Percentiles rank a stretch among this genome's conserved stretches.
Evolutionary conservation across 2,888 invertebrate genomes (phyloP).

Genomic region (Hedya salicella): DNA sequence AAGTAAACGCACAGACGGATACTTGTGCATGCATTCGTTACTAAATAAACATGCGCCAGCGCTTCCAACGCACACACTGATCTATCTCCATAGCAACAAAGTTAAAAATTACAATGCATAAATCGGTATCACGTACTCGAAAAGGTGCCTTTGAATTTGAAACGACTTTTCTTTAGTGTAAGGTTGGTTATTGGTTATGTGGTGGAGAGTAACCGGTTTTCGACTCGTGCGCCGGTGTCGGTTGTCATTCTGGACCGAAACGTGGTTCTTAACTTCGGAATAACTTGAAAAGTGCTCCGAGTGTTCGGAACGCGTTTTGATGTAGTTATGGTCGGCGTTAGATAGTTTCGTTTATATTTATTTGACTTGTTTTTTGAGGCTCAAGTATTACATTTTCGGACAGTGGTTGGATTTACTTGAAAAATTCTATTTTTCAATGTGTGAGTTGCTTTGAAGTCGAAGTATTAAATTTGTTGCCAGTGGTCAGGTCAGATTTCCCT

Average conservation of each 20-base stretch:
- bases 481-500: too few relatives aligned
- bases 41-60: slow-evolving; percentile 26
- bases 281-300: slow-evolving; percentile 5
- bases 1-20: slow-evolving; percentile 25
- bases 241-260: slow-evolving; percentile 29
- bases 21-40: slow-evolving; percentile 34
- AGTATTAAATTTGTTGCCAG: too few relatives aligned
- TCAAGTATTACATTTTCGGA: too few relatives aligned
- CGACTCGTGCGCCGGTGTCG: slow-evolving; percentile 11
- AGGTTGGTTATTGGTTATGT: slow-evolving; percentile 1
- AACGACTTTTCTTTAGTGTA: neutral
- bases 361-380: too few relatives aligned
- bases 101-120: neutral
- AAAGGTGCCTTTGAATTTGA: neutral
- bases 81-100: neutral
- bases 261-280: slow-evolving; percentile 29
- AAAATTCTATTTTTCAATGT: too few relatives aligned
- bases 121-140: neutral
- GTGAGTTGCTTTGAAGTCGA: too few relatives aligned
- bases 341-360: too few relatives aligned
- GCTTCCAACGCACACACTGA: neutral
- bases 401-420: too few relatives aligned
- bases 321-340: neutral
- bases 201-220: slow-evolving; percentile 16
- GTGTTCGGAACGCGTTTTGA: neutral